These are phyloP conservation scores for Aphrophora alni DNA, from an alignment of 2,888 invertebrate genomes.

Conservation along the genomic window DNA sequence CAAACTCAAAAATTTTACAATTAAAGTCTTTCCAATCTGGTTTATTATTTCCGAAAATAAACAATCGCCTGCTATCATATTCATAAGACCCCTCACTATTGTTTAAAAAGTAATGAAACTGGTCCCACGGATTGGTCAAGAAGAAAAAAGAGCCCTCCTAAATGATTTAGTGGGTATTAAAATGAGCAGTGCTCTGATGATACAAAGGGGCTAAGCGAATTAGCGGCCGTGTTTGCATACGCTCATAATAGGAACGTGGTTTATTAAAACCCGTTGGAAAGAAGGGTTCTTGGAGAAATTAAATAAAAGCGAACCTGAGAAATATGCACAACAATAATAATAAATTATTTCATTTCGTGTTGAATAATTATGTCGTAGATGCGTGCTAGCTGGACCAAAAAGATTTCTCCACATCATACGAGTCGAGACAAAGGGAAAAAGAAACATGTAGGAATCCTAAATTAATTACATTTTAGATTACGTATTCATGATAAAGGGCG, in stretches of 20 bases:
- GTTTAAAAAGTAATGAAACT: no score
- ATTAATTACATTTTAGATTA: constrained; percentile 30
- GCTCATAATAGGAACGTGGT: constrained; percentile 4
- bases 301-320: neutral
- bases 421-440: constrained; percentile 28
- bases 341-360: neutral
- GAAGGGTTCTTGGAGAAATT: constrained; percentile 6
- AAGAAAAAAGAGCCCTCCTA: neutral
- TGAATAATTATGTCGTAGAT: neutral
- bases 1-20: no score
- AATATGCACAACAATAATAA: neutral
- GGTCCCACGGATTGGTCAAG: neutral
- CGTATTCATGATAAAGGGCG: neutral
- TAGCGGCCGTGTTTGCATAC: neutral
- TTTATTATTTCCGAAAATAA: no score
- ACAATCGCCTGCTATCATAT: no score
- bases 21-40: no score
- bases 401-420: constrained; percentile 13
- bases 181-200: neutral
- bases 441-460: constrained; percentile 34
- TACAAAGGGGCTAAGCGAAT: neutral
- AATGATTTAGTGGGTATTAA: neutral
- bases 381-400: constrained; percentile 3
- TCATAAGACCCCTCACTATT: no score
- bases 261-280: neutral